Base-by-base conservation (phyloP, 1,140 invertebrate species). In the Pseudoatta argentina region DNA sequence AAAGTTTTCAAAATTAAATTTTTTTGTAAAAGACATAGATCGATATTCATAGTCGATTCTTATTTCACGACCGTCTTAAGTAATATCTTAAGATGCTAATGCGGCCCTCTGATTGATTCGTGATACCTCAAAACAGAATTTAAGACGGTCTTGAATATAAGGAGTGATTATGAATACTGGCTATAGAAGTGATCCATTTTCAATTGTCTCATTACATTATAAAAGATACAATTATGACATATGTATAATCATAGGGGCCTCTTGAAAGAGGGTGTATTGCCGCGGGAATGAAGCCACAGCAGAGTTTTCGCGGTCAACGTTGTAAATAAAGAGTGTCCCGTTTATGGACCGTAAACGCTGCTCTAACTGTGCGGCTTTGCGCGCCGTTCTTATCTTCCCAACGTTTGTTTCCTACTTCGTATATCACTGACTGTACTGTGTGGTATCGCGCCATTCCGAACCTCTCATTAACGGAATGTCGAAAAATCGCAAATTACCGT, bases 311-410 rank as follows among this genome's bases (percentile, higher is more conserved):
- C 87, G 87, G 87, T 89, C 87, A 86, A 89, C 71, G 90, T 79
- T 89, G 88, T 93, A 93, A 93, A 94, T 94, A 92, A 93, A 89
- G 86, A 92, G 87, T 90, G 92, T 92, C 91, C 88, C 86, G 92
- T 93, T 94, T 93, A 94, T 93, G 93, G 92, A 91, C 92, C 93
- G 91, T 94, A 94, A 93, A 94, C 85, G 93, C 86, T 86, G 91
- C 87, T 91, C 90, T 91, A 93, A 93, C 92, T 87, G 88, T 76
- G 89, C 86, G 59, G 57, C 59, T 83, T 82, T 72, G 66, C 78
- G 24, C 67, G 86, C 51, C 57, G 21, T 83, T 83, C 86, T 87
- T 87, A 87, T 87, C 89, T 88, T 57, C 14, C 34, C 55, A 53
- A 61, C 64, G 39, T 77, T 71, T 88, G 83, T 92, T 91, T 90